A percentile compares a stretch with the other conserved stretches of the same genome.
Conservation (phyloP, 2,888 invertebrate genomes). For the Pyrgus malvae region DNA sequence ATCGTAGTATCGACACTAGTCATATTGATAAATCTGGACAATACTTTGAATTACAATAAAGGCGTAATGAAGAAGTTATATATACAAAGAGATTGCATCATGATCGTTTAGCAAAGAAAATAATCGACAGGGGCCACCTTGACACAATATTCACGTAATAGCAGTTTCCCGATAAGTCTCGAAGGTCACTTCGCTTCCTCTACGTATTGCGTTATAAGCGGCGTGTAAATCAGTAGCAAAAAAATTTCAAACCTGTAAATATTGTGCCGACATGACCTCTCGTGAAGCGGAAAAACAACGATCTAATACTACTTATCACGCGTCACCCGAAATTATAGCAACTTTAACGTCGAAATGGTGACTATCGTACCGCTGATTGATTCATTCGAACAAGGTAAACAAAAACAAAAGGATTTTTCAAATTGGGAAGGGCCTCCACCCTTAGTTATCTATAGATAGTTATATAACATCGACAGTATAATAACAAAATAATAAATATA, state of each 20-base stretch:
- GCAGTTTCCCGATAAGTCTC: slow-evolving; percentile 36
- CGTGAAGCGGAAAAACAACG: slow-evolving; percentile 26
- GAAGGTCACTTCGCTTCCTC: slow-evolving; percentile 31
- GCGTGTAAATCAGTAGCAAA: slow-evolving; percentile 5
- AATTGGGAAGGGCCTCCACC: too few species aligned
- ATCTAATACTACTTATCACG: slow-evolving; percentile 1
- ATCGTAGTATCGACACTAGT: not conserved
- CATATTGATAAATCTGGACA: slow-evolving; percentile 1
- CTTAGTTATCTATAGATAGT: too few species aligned
- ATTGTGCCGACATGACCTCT: slow-evolving; percentile 31
- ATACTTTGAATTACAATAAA: slow-evolving; percentile 17
- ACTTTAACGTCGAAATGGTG: slow-evolving; percentile 14
- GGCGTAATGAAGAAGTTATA: slow-evolving; percentile 39
- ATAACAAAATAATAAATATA: too few species aligned
- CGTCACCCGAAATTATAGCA: slow-evolving; percentile 30
- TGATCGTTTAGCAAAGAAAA: slow-evolving; percentile 42
- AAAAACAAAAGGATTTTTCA: too few species aligned
- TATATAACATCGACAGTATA: too few species aligned
- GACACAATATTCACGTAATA: slow-evolving; percentile 46
- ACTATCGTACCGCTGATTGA: too few species aligned
- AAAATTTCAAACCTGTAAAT: slow-evolving; percentile 25
- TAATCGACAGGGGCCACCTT: slow-evolving; percentile 46
- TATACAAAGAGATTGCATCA: slow-evolving; percentile 39
- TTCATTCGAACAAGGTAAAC: too few species aligned
- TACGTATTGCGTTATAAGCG: slow-evolving; percentile 14